Evolutionary conservation across 1,140 invertebrate genomes (phyloP).

Genomic region (Drosophila arawakana): DNA sequence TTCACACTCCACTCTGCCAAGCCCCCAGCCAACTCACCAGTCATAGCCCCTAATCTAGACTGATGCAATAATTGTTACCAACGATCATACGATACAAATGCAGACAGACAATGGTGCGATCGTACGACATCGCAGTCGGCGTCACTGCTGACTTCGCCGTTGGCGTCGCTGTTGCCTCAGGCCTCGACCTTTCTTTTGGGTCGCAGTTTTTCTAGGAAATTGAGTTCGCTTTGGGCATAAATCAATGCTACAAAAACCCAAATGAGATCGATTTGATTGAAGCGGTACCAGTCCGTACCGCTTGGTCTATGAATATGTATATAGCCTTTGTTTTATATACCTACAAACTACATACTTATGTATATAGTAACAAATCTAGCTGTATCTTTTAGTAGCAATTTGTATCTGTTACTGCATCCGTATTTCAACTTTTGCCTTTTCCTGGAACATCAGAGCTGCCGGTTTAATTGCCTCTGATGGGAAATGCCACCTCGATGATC

Average conservation of each 20-base stretch:
- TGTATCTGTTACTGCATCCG: conserved; percentile 58
- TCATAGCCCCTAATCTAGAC: conserved; percentile 10
- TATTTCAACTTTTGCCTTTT: conserved; percentile 35
- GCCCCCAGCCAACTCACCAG: neutral
- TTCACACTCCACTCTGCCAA: neutral
- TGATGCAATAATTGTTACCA: conserved; percentile 77
- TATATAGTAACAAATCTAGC: conserved; percentile 1
- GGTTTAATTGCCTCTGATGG: conserved; percentile 44
- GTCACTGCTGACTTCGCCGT: too few relatives aligned
- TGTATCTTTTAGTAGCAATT: conserved; percentile 39
- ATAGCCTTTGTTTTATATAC: neutral
- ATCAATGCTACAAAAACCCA: conserved; percentile 22
- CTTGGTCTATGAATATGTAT: conserved; percentile 40
- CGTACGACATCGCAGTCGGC: neutral
- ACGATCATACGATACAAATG: conserved; percentile 48
- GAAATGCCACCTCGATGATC: conserved; percentile 47
- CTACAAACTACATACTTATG: neutral
- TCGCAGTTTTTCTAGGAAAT: conserved; percentile 44
- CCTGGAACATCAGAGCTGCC: conserved; percentile 42
- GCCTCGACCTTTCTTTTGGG: conserved; percentile 53
- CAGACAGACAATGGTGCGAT: conserved; percentile 45
- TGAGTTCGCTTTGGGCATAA: conserved; percentile 14
- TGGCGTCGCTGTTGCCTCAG: neutral
- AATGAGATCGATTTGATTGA: conserved; percentile 20
- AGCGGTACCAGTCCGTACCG: conserved; percentile 32